Conservation (phyloP, 2,797 vertebrate genomes). For the Cygnus olor region DNA sequence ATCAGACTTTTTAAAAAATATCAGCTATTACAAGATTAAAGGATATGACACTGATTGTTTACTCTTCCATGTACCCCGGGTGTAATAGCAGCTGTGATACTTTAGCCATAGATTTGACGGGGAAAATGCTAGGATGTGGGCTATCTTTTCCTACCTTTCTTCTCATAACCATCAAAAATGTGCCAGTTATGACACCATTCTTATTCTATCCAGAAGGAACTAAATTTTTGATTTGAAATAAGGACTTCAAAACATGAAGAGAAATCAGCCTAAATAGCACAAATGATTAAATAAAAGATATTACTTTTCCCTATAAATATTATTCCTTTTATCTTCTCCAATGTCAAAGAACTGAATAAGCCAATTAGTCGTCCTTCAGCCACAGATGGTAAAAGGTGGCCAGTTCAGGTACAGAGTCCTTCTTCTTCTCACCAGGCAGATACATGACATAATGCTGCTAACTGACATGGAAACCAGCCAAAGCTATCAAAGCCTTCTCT, state of each 20-base stretch:
- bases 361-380: background rate
- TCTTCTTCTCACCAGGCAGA: background rate
- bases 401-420: background rate
- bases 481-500: background rate
- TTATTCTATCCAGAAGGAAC: background rate
- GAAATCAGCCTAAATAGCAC: background rate
- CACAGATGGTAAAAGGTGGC: background rate
- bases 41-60: background rate
- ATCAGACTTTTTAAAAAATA: background rate
- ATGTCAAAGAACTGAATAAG: background rate
- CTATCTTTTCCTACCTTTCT: background rate
- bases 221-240: background rate
- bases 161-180: background rate
- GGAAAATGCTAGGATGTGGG: background rate
- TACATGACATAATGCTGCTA: background rate
- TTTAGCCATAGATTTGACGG: background rate
- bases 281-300: background rate
- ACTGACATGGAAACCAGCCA: background rate
- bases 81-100: background rate
- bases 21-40: background rate
- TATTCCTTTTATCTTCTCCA: background rate
- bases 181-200: background rate
- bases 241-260: background rate
- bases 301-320: background rate
- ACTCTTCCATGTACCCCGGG: background rate